Evolutionary conservation across 2,113 vertebrate species (phyloP), one percentile per base, ranked within the genome.

Genomic region (Neogale vison): DNA sequence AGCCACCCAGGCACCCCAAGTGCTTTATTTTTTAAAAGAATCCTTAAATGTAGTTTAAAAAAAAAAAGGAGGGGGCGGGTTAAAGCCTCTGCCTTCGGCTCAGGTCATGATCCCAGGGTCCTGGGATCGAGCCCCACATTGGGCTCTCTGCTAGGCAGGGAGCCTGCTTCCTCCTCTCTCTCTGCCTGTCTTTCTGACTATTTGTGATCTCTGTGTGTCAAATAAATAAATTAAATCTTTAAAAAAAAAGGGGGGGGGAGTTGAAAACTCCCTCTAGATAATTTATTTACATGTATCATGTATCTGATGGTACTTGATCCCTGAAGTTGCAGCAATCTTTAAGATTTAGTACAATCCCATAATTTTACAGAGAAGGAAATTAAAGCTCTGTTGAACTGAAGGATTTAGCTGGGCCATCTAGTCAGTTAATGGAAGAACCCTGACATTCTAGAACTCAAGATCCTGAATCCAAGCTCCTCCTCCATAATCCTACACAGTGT

Each of bases 1-100:
- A 42, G 42, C 42, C 42, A 42, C 42, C 4, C 42, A 42, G 42
- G 42, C 42, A 4, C 42, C 42, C 42, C 42, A 42, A 63, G 9
- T 36, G 23, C 21, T 93, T 88, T 55, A 50, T 72, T 92, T 85
- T 50, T n/a, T n/a, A 23, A 87, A 87, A 89, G 69, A 96, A 63
- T 67, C 69, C 26, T 96, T 77, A 83, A 83, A 50, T 90, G 34
- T 18, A 77, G 4, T 42, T 42, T 72, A 69, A 81, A 76, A 91
- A 77, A 91, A 77, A 61, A 11, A 5, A 1, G 15, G 10, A 39
- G 36, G 4, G 12, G 45, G 45, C 42, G 42, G 42, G 42, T 42
- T 42, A 42, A 42, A 5, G 42, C 42, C 42, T 42, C 42, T 42
- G 42, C 42, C n/a, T 42, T 42, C 42, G 42, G 42, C 42, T 42